Percentiles rank a stretch among this genome's conserved stretches.
Evolutionary conservation across 1,140 invertebrate species (phyloP).

Genomic region (Aporrectodea caliginosa): DNA sequence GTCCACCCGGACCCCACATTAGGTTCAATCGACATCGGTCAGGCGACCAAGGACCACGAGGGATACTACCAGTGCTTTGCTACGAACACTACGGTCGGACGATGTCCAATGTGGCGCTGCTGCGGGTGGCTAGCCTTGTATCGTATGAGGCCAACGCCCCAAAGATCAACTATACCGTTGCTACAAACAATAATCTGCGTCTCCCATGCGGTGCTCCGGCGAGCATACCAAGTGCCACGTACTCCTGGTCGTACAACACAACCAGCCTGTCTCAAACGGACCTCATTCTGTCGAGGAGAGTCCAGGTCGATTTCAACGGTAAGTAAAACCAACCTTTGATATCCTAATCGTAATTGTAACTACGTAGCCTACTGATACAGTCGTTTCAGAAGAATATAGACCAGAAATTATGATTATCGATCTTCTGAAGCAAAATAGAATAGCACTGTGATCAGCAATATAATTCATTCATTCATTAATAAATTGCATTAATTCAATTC

Average conservation of each 20-base stretch:
- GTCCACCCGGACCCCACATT: background rate
- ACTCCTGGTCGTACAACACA: background rate
- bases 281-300: background rate
- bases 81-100: background rate
- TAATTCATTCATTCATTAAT: too few relatives aligned
- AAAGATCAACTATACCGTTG: background rate
- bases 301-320: background rate
- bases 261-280: background rate
- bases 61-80: background rate
- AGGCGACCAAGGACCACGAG: background rate
- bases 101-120: background rate
- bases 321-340: too few relatives aligned
- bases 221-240: background rate
- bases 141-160: background rate
- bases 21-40: background rate
- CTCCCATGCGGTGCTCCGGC: background rate
- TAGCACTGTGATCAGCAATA: too few relatives aligned
- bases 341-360: too few relatives aligned
- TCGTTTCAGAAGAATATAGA: too few relatives aligned
- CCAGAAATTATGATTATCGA: too few relatives aligned
- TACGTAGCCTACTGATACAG: too few relatives aligned
- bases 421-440: too few relatives aligned
- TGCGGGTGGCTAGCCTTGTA: background rate
- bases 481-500: too few relatives aligned
- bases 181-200: background rate